phyloP scores from a whole-genome alignment of 2,888 invertebrate genomes.

The Folsomia candida region DNA sequence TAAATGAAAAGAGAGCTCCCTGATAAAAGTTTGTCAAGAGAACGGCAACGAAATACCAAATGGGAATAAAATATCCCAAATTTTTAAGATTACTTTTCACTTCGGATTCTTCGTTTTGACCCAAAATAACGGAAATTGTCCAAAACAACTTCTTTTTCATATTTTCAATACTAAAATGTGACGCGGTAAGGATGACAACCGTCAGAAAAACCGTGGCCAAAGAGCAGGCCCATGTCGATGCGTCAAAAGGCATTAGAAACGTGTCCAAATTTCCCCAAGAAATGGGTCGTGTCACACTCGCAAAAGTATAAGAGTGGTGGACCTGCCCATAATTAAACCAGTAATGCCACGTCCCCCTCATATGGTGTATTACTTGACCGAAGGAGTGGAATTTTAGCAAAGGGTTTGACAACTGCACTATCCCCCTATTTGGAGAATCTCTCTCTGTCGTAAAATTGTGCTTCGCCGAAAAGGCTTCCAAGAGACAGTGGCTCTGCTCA shows the following conservation, averaged over 20 bases:
- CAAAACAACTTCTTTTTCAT: not conserved
- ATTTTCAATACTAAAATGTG: not conserved
- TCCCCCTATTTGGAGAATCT: not conserved
- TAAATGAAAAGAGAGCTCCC: not conserved
- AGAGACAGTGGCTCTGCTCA: not conserved
- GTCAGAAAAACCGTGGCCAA: not conserved
- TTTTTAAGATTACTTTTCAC: no score
- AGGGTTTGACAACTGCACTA: not conserved
- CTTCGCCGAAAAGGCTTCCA: not conserved
- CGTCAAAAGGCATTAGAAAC: not conserved
- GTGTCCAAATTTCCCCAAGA: not conserved
- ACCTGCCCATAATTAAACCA: not conserved
- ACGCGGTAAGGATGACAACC: not conserved
- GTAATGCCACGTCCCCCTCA: not conserved
- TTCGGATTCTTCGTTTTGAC: not conserved
- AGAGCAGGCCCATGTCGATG: not conserved
- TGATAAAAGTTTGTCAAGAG: not conserved
- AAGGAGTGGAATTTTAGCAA: not conserved
- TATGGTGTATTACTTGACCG: not conserved
- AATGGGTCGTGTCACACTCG: not conserved
- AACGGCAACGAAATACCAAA: not conserved
- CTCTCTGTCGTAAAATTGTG: not conserved
- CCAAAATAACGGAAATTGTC: not conserved
- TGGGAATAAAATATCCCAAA: not conserved
- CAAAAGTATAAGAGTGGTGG: not conserved